phyloP scores from a whole-genome alignment of 2,113 vertebrate genomes.

The Aldabrachelys gigantea region DNA sequence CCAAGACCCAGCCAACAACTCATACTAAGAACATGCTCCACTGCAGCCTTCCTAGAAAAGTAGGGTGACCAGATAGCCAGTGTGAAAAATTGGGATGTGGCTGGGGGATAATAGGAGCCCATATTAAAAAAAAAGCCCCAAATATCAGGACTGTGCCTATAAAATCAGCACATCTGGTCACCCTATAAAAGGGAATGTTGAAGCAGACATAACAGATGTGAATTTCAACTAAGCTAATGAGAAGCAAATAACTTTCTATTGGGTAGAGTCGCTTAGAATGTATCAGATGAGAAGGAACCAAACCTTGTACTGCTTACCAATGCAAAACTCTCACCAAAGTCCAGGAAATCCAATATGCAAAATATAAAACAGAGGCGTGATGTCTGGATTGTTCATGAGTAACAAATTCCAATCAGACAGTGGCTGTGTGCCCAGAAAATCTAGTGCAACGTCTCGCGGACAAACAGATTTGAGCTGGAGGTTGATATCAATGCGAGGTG shows the following conservation, averaged over 20 bases:
- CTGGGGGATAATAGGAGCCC: no score
- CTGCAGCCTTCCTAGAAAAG: background rate
- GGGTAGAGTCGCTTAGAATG: background rate
- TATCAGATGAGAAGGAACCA: background rate
- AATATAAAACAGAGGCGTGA: background rate
- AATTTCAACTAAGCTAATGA: conserved; percentile 1
- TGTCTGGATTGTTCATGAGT: background rate
- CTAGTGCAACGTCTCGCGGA: no score
- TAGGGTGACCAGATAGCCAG: no score
- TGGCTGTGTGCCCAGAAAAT: background rate
- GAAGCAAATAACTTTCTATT: background rate
- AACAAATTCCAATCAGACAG: background rate
- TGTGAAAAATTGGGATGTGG: no score
- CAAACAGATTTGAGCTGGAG: background rate
- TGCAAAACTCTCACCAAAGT: background rate
- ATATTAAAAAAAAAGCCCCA: no score
- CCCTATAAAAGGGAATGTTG: background rate
- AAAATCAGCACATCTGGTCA: no score
- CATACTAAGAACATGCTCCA: background rate
- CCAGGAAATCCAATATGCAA: background rate
- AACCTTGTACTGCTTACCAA: background rate
- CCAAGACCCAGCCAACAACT: background rate
- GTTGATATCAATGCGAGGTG: background rate
- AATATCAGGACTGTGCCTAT: no score
- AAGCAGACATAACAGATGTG: background rate